Evolutionary conservation across 2,888 invertebrate species (phyloP).

Genomic region (Oithona nana): DNA sequence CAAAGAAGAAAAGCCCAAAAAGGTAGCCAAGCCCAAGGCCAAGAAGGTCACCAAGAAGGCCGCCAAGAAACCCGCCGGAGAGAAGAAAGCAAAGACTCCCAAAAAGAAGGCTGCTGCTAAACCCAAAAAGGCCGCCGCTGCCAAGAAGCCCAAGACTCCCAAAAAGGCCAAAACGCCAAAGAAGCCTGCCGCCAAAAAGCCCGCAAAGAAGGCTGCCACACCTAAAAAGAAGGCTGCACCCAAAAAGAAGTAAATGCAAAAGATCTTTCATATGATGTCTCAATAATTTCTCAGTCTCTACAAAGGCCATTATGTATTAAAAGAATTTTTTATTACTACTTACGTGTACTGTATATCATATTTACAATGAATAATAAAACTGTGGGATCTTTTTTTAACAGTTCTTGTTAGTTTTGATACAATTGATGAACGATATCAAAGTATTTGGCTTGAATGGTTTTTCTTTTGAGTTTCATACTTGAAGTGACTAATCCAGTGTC

Average conservation of each 20-base stretch:
- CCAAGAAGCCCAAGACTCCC: no score
- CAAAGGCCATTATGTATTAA: no score
- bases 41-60: conserved; percentile 11
- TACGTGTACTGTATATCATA: no score
- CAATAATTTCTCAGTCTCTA: no score
- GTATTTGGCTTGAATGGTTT: conserved; percentile 83
- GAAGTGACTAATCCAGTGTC: conserved; percentile 94
- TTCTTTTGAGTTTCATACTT: conserved; percentile 90
- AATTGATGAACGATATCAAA: no score
- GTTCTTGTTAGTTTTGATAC: no score
- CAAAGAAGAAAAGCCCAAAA: conserved; percentile 24
- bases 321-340: no score
- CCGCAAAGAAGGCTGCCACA: conserved; percentile 18
- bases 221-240: conserved; percentile 20
- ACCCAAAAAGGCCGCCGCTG: conserved; percentile 19
- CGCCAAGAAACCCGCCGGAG: conserved; percentile 21
- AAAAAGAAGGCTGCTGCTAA: conserved; percentile 18
- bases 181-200: conserved; percentile 18
- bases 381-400: no score
- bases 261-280: no score
- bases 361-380: no score
- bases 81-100: conserved; percentile 19
- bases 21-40: conserved; percentile 22
- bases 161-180: conserved; percentile 14
- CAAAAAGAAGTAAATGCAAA: not conserved